phyloP scores from a whole-genome alignment of 2,888 invertebrate genomes.

The Ephialtes manifestator region DNA sequence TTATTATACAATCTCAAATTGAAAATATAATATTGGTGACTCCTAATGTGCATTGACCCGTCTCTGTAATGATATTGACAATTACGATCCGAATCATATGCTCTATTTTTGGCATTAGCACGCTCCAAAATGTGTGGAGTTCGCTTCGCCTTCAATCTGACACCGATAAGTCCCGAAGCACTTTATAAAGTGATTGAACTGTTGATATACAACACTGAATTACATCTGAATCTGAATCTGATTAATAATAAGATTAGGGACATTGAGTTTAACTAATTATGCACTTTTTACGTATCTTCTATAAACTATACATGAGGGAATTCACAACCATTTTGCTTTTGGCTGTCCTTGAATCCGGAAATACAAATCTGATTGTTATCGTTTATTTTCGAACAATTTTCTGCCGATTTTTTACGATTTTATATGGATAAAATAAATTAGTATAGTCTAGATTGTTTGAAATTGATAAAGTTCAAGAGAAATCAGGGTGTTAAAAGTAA shows the following conservation, averaged over 20 bases:
- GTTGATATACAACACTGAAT: constrained; percentile 42
- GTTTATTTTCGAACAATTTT: constrained; percentile 43
- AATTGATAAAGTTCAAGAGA: background rate
- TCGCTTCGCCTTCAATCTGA: constrained; percentile 24
- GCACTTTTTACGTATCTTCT: constrained; percentile 14
- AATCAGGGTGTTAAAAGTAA: constrained; percentile 6
- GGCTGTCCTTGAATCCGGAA: constrained; percentile 1
- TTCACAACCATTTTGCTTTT: constrained; percentile 30
- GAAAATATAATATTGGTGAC: constrained; percentile 20
- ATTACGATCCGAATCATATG: constrained; percentile 26
- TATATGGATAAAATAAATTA: background rate
- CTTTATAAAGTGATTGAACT: constrained; percentile 5
- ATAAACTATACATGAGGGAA: constrained; percentile 15
- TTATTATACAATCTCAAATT: background rate
- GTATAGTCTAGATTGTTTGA: background rate
- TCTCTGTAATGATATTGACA: constrained; percentile 9
- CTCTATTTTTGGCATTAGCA: constrained; percentile 19
- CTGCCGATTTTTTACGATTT: constrained; percentile 23
- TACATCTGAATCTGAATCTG: constrained; percentile 22
- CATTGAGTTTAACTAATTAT: constrained; percentile 25
- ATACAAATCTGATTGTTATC: constrained; percentile 17
- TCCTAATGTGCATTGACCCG: constrained; percentile 26
- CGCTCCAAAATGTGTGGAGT: constrained; percentile 5
- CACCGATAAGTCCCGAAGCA: constrained; percentile 25
- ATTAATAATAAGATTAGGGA: constrained; percentile 46